Conservation (phyloP, 2,888 invertebrate genomes). For the Altica lythri region DNA sequence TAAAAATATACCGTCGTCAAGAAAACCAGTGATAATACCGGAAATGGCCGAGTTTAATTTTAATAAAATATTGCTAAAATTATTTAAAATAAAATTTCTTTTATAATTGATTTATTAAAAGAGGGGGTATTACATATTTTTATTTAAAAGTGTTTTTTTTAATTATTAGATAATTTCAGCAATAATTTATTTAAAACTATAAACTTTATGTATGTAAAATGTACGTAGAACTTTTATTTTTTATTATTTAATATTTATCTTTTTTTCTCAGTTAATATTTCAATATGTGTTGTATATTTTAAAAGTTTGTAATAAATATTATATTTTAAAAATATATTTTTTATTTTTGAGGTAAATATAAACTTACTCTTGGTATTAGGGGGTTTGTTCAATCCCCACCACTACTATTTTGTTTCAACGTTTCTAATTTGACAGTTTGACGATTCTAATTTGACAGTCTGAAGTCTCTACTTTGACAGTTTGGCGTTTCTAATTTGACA, state of each 20-base stretch:
- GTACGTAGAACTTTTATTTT: slow-evolving; percentile 20
- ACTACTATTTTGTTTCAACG: no score
- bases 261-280: slow-evolving; percentile 6
- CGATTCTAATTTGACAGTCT: no score
- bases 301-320: slow-evolving; percentile 26
- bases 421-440: no score
- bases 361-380: no score
- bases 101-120: not conserved
- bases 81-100: not conserved
- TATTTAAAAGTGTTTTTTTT: not conserved
- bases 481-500: no score
- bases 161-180: slow-evolving; percentile 3
- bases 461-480: no score
- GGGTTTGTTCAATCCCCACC: no score
- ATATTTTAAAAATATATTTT: slow-evolving; percentile 29
- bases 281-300: slow-evolving; percentile 23
- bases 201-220: slow-evolving; percentile 18
- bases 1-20: slow-evolving; percentile 13
- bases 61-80: slow-evolving; percentile 12
- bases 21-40: slow-evolving; percentile 21
- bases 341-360: no score
- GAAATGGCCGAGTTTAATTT: slow-evolving; percentile 14
- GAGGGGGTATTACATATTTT: not conserved
- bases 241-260: slow-evolving; percentile 5
- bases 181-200: slow-evolving; percentile 5